These are phyloP conservation scores for Melanostoma mellinum DNA, from an alignment of 2,888 invertebrate genomes.

Conservation along the genomic window DNA sequence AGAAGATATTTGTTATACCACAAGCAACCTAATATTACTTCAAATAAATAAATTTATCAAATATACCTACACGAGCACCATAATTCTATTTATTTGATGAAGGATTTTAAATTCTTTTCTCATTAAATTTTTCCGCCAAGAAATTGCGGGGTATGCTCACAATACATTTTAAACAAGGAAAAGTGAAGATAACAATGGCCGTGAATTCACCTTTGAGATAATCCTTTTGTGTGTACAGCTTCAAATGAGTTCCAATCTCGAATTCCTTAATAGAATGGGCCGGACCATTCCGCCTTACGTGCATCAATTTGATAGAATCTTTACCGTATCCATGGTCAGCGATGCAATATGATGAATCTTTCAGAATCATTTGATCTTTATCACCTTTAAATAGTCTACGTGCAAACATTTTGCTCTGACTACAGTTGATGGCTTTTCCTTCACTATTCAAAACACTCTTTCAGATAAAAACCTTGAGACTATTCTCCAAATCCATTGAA, in stretches of 20 bases:
- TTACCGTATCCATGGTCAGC: constrained; percentile 85
- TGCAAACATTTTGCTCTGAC: constrained; percentile 41
- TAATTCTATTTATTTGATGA: no score
- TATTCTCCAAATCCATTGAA: constrained; percentile 1
- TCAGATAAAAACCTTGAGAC: constrained; percentile 39
- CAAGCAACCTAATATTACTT: background rate
- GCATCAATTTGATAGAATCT: constrained; percentile 88
- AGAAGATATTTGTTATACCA: constrained; percentile 5
- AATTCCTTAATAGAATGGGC: constrained; percentile 88
- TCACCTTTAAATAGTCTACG: constrained; percentile 39
- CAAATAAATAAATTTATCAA: no score
- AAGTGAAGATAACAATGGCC: background rate
- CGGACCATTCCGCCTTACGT: constrained; percentile 86
- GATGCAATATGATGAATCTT: constrained; percentile 75
- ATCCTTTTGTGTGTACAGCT: constrained; percentile 87
- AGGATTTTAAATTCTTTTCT: no score
- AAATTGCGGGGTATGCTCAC: background rate
- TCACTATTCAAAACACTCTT: constrained; percentile 23
- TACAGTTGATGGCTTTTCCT: background rate
- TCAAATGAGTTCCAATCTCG: constrained; percentile 88
- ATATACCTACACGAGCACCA: no score
- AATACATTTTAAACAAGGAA: background rate
- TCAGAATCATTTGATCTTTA: background rate
- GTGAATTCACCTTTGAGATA: constrained; percentile 84
- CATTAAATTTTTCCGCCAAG: no score